phyloP scores from a whole-genome alignment of 2,797 vertebrate genomes.

The Helostoma temminkii region DNA sequence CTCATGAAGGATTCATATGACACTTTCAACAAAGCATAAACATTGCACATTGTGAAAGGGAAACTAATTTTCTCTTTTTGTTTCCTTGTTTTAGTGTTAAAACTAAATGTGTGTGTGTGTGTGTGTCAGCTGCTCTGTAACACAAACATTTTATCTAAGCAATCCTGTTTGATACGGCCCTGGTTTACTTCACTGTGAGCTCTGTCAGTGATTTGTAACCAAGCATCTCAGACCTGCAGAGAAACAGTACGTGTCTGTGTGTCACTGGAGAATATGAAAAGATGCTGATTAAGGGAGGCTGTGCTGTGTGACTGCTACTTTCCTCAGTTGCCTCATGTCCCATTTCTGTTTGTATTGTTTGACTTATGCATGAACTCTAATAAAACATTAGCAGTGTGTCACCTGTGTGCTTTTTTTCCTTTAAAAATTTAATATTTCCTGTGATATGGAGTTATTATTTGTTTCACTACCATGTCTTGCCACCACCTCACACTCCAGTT shows the following conservation, averaged over 20 bases:
- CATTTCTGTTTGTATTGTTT: constrained; percentile 82
- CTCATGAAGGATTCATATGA: constrained; percentile 42
- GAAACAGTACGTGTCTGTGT: constrained; percentile 37
- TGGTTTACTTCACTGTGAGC: constrained; percentile 45
- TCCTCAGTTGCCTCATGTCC: constrained; percentile 73
- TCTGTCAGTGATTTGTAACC: constrained; percentile 44
- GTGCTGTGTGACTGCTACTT: constrained; percentile 74
- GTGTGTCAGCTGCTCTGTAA: constrained; percentile 48
- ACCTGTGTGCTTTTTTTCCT: constrained; percentile 40
- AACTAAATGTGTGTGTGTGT: constrained; percentile 39
- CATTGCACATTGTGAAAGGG: constrained; percentile 64
- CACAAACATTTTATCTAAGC: constrained; percentile 26
- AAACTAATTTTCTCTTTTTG: constrained; percentile 27
- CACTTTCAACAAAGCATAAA: constrained; percentile 44
- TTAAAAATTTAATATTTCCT: neutral
- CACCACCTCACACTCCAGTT: neutral
- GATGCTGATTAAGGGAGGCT: constrained; percentile 54
- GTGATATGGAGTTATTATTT: neutral
- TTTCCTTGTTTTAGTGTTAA: constrained; percentile 55
- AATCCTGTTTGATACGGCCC: constrained; percentile 30
- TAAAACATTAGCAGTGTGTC: constrained; percentile 85
- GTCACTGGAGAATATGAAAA: constrained; percentile 39
- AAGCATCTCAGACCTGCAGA: constrained; percentile 39
- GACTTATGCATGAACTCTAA: constrained; percentile 89
- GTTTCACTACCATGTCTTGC: neutral